These are phyloP conservation scores for Serranus cabrilla DNA, from an alignment of 2,797 vertebrate species.

Conservation along the genomic window DNA sequence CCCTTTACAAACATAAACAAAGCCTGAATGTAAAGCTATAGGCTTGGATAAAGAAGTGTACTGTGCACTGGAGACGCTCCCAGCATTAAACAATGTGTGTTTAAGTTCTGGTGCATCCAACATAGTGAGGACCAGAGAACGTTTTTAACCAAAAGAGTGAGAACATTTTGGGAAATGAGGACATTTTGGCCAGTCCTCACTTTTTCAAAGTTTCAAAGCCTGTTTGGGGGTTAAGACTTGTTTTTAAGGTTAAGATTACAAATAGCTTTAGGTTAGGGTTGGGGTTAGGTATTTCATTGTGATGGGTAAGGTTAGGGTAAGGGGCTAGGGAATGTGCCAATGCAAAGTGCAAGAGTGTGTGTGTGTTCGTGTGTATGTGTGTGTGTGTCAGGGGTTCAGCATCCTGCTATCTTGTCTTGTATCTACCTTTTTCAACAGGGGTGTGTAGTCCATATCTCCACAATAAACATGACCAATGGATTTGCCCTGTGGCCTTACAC, in stretches of 20 bases:
- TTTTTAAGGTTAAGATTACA: too few relatives aligned
- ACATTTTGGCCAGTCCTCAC: too few relatives aligned
- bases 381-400: not conserved
- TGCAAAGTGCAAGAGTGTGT: not conserved
- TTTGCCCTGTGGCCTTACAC: slow-evolving; percentile 23
- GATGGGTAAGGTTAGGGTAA: too few relatives aligned
- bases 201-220: too few relatives aligned
- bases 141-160: too few relatives aligned
- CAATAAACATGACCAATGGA: slow-evolving; percentile 40
- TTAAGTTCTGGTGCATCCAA: too few relatives aligned
- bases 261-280: too few relatives aligned
- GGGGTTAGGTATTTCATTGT: too few relatives aligned
- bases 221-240: too few relatives aligned
- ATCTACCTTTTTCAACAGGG: slow-evolving; percentile 29
- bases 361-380: not conserved
- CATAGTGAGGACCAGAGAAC: too few relatives aligned
- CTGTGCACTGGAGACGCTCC: not conserved
- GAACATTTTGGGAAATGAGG: too few relatives aligned
- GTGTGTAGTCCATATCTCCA: not conserved
- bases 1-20: not conserved
- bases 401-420: slow-evolving; percentile 26
- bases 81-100: not conserved
- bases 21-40: not conserved
- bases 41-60: not conserved
- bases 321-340: too few relatives aligned